A percentile compares a stretch with the other conserved stretches of the same genome.
Conservation (phyloP, 2,888 invertebrate genomes). For the Lepeophtheirus nordmannii region DNA sequence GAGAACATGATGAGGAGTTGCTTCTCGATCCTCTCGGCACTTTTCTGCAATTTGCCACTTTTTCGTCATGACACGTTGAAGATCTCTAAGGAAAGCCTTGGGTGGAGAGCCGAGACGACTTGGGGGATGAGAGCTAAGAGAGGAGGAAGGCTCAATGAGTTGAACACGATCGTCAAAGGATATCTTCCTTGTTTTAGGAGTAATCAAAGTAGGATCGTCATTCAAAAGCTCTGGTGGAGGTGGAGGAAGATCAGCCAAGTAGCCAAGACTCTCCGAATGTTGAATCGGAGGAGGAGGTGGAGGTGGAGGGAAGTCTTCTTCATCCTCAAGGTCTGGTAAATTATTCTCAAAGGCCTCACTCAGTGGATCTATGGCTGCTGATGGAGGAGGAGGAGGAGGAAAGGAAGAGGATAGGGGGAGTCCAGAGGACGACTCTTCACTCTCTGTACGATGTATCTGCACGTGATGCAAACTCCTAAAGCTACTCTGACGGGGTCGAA, state of each 20-base stretch:
- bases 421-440: too few relatives aligned
- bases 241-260: neutral
- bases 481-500: slow-evolving; percentile 16
- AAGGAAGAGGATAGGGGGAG: too few relatives aligned
- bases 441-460: neutral
- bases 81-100: slow-evolving; percentile 63
- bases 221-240: slow-evolving; percentile 3
- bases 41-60: slow-evolving; percentile 88
- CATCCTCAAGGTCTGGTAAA: slow-evolving; percentile 24
- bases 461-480: neutral
- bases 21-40: slow-evolving; percentile 68
- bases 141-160: slow-evolving; percentile 30
- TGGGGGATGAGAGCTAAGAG: slow-evolving; percentile 75
- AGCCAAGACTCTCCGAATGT: neutral
- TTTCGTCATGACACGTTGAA: slow-evolving; percentile 79
- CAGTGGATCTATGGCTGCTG: neutral
- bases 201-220: neutral
- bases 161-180: slow-evolving; percentile 24
- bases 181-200: slow-evolving; percentile 13
- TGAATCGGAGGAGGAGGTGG: slow-evolving; percentile 28
- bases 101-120: slow-evolving; percentile 57
- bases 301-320: slow-evolving; percentile 27
- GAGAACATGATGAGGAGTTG: slow-evolving; percentile 75
- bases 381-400: too few relatives aligned
- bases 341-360: slow-evolving; percentile 19